Base-by-base conservation (phyloP, 2,888 invertebrate species). In the Epinotia ramella region DNA sequence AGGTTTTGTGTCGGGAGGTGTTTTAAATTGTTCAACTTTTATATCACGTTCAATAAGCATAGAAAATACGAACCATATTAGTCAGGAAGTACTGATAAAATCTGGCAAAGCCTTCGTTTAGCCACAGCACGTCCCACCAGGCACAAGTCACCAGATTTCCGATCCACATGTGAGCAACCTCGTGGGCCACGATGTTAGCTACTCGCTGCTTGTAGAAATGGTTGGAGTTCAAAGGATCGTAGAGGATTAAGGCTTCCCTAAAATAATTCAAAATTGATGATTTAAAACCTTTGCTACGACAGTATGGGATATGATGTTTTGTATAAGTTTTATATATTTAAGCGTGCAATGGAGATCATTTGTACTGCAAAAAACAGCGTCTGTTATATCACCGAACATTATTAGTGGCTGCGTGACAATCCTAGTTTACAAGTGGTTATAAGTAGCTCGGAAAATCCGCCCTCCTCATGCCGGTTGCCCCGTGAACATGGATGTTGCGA, bases 101-200 rank as follows among this genome's bases (percentile, higher is more conserved):
- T 80, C 95, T 93, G 0, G 97, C 97, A 77, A 97, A 97, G 9
- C 94, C 96, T 86, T 96, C 96, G 82, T 96, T 96, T 0, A 97
- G 89, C 96, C 97, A 97, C 1, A 96, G 92, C 81, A 95, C 96
- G 76, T 96, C 95, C 97, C 97, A 97, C 97, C 97, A 97, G 53
- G 96, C 95, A 73, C 96, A 96, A 0, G 97, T 97, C 20, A 97
- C 96, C 20, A 96, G 91, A 84, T 97, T 96, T 7, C 97, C 97
- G 81, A 97, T 97, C 97, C 97, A 97, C 95, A 96, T 97, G 86
- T 98, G 98, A 0, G 97, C 96, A 70, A 97, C 88, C 87, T 98
- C 98, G 83, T 98, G 98, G 0, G 96, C 95, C 5, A 97, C 94
- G 2, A 96, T 96, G 28, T 96, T 95, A 0, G 96, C 96, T 2